phyloP scores from a whole-genome alignment of 2,797 vertebrate species.

The Propithecus deckenii region DNA sequence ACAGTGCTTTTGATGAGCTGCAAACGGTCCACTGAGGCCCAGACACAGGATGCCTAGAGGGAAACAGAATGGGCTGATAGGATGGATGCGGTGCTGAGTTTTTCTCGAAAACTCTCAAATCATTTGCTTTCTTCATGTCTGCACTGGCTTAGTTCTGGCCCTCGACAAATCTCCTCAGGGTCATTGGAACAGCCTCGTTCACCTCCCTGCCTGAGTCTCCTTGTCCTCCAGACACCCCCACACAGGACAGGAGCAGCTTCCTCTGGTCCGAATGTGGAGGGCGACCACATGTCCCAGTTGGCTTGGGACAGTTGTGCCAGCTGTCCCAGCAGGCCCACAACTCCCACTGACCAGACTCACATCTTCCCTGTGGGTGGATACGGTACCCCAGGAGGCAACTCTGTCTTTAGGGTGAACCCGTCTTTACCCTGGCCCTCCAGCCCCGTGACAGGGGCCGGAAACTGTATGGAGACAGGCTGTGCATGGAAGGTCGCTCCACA shows the following conservation, averaged over 20 bases:
- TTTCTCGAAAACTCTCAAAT: background rate
- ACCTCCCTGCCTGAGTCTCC: background rate
- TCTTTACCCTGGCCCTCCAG: background rate
- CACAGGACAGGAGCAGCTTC: background rate
- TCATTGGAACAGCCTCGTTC: rapidly evolving
- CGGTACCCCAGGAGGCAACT: background rate
- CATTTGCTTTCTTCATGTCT: background rate
- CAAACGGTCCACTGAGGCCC: background rate
- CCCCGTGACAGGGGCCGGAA: background rate
- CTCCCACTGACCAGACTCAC: background rate
- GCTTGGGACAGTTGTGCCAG: background rate
- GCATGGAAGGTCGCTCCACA: background rate
- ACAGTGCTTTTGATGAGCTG: rapidly evolving
- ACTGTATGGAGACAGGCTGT: background rate
- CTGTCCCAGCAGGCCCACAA: background rate
- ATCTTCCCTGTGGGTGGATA: background rate
- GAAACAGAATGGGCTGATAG: rapidly evolving
- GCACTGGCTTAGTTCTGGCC: background rate
- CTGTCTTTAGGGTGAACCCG: background rate
- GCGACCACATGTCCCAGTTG: rapidly evolving
- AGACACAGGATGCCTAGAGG: rapidly evolving
- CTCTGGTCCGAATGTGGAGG: background rate
- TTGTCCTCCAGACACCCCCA: background rate
- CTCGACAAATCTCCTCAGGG: background rate
- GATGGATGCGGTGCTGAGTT: background rate